phyloP scores from a whole-genome alignment of 2,888 invertebrate genomes.

The Hyles lineata region DNA sequence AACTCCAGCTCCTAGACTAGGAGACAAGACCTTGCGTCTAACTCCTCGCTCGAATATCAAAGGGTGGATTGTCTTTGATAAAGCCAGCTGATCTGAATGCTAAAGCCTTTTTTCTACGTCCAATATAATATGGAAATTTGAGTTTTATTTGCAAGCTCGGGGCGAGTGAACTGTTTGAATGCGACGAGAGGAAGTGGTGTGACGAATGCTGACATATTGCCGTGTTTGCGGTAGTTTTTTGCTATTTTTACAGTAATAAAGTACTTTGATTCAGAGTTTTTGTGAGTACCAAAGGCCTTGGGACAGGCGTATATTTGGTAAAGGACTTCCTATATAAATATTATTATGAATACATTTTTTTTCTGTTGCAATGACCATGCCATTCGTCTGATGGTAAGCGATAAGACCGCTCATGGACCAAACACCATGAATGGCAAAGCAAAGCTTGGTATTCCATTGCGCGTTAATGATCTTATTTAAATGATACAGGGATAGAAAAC shows the following conservation, averaged over 20 bases:
- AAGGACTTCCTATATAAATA: too few species aligned
- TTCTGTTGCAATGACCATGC: too few species aligned
- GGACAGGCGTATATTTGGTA: too few species aligned
- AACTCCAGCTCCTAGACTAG: not conserved
- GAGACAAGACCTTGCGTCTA: not conserved
- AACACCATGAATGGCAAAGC: too few species aligned
- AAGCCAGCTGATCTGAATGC: constrained; percentile 29
- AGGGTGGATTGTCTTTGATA: constrained; percentile 31
- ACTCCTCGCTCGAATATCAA: constrained; percentile 21
- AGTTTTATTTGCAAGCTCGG: not conserved
- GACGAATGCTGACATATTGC: not conserved
- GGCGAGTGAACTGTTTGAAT: constrained; percentile 1
- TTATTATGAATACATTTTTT: too few species aligned
- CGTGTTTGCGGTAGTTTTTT: not conserved
- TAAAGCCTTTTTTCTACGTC: constrained; percentile 27
- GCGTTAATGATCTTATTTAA: too few species aligned
- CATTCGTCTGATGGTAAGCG: too few species aligned
- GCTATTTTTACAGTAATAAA: not conserved
- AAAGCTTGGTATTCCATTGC: too few species aligned
- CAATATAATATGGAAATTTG: constrained; percentile 26
- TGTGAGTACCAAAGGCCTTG: too few species aligned
- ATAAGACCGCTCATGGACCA: too few species aligned
- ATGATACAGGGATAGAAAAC: too few species aligned
- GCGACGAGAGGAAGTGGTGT: not conserved
- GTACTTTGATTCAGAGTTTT: too few species aligned